These are phyloP conservation scores for Odobenus rosmarus DNA, from an alignment of 2,113 vertebrate species.

Conservation along the genomic window DNA sequence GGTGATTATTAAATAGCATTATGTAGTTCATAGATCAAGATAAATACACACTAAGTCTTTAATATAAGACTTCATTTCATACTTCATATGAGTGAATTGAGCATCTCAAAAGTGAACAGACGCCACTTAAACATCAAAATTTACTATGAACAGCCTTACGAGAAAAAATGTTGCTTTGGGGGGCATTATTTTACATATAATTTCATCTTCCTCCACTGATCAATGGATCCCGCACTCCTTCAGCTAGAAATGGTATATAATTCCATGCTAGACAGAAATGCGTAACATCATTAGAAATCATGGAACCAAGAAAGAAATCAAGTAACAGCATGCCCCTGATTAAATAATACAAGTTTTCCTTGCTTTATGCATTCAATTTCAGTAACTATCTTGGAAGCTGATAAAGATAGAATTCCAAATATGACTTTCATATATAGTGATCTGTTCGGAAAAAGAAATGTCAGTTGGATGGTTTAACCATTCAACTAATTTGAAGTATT, in stretches of 20 bases:
- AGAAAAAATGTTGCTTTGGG: neutral
- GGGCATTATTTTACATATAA: neutral
- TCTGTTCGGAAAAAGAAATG: neutral
- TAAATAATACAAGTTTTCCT: neutral
- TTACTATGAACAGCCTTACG: neutral
- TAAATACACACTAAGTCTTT: neutral
- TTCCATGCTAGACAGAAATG: neutral
- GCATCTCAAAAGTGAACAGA: neutral
- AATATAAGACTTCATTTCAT: neutral
- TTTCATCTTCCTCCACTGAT: neutral
- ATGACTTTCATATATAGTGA: neutral
- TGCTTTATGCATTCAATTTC: neutral
- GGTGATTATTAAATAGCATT: neutral
- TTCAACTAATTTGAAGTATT: neutral
- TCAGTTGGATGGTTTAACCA: neutral
- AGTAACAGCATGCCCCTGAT: neutral
- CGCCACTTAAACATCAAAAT: neutral
- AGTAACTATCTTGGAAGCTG: neutral
- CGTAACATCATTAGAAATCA: neutral
- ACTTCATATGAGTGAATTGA: neutral
- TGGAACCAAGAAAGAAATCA: neutral
- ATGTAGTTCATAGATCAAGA: neutral
- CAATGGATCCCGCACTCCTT: neutral
- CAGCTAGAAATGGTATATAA: neutral
- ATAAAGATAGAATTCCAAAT: neutral